phyloP scores from a whole-genome alignment of 2,888 invertebrate species.

The Drosophila borealis region DNA sequence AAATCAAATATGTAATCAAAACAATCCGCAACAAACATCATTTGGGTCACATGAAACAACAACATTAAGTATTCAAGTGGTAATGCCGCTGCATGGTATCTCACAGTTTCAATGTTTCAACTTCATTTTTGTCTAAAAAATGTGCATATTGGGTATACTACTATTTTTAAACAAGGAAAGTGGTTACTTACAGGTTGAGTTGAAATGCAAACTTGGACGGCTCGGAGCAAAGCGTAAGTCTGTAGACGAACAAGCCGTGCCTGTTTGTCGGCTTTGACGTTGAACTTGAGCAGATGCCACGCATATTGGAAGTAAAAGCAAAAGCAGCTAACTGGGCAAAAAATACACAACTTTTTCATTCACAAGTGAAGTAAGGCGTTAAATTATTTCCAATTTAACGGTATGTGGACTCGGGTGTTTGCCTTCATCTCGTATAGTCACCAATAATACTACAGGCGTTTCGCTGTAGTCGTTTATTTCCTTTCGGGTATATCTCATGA shows the following conservation, averaged over 20 bases:
- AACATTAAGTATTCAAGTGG: constrained; percentile 12
- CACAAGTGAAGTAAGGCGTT: constrained; percentile 18
- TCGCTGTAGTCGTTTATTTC: not conserved
- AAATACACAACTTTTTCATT: not conserved
- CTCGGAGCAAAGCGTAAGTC: constrained; percentile 1
- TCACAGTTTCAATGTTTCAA: constrained; percentile 10
- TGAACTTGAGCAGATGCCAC: constrained; percentile 67
- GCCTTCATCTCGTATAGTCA: not conserved
- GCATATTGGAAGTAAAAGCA: constrained; percentile 15
- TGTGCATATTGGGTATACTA: constrained; percentile 11
- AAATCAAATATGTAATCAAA: constrained; percentile 40
- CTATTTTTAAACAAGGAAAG: constrained; percentile 30
- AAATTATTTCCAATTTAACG: constrained; percentile 6
- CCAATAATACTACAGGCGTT: not conserved
- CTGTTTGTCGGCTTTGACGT: constrained; percentile 38
- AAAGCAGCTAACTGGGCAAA: constrained; percentile 8
- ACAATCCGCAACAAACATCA: constrained; percentile 17
- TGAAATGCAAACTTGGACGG: constrained; percentile 11
- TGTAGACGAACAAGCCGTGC: constrained; percentile 24
- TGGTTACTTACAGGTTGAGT: constrained; percentile 12
- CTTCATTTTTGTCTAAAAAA: constrained; percentile 10
- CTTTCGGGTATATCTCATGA: too few relatives aligned
- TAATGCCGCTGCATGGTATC: not conserved
- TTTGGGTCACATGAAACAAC: constrained; percentile 39
- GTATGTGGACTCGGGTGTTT: not conserved